Evolutionary conservation across 2,888 invertebrate species (phyloP).

Genomic region (Rhopalosiphum nymphaeae): DNA sequence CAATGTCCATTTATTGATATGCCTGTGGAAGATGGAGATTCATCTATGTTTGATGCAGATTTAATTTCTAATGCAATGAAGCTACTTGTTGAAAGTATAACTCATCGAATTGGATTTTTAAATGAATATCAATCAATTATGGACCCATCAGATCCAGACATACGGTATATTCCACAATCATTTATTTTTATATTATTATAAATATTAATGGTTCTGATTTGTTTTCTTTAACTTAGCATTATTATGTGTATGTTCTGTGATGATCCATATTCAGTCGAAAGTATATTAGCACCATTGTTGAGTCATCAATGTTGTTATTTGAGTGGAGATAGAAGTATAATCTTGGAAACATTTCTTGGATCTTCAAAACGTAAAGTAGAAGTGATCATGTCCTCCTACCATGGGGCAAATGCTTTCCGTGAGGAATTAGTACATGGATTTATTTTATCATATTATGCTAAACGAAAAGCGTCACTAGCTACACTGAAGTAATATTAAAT

Average conservation of each 20-base stretch:
- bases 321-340: conserved; percentile 87
- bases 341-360: conserved; percentile 92
- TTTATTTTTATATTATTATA: background rate
- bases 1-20: conserved; percentile 90
- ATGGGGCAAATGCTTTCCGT: conserved; percentile 91
- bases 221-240: conserved; percentile 74
- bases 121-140: conserved; percentile 81
- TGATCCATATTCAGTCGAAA: conserved; percentile 91
- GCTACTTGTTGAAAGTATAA: conserved; percentile 82
- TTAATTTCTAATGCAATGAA: conserved; percentile 81
- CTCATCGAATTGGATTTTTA: conserved; percentile 82
- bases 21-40: conserved; percentile 71
- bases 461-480: conserved; percentile 93
- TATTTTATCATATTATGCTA: conserved; percentile 93
- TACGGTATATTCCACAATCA: conserved; percentile 74
- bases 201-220: background rate
- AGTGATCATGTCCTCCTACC: conserved; percentile 94
- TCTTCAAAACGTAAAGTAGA: conserved; percentile 90
- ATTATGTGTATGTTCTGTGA: conserved; percentile 98
- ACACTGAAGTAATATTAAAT: conserved; percentile 83
- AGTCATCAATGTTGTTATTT: conserved; percentile 89
- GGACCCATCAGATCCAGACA: conserved; percentile 86
- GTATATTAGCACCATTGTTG: conserved; percentile 88
- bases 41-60: conserved; percentile 74
- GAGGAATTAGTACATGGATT: conserved; percentile 95